These are phyloP conservation scores for Hypocryptadius cinnamomeus DNA, from an alignment of 2,113 vertebrate genomes.

Conservation along the genomic window DNA sequence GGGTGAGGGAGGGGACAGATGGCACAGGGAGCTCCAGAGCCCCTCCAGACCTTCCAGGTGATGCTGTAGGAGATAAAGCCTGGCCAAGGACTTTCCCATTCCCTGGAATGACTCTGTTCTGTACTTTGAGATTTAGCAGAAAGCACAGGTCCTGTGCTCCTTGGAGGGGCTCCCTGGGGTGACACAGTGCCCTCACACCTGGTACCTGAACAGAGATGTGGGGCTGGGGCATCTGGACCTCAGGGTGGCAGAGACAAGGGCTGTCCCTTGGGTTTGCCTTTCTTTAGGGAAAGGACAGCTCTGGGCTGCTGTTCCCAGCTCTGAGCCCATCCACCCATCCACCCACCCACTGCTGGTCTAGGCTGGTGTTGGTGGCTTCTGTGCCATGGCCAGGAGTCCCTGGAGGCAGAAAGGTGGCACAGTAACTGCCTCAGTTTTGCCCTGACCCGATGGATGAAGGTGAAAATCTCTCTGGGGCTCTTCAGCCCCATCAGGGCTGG, in stretches of 20 bases:
- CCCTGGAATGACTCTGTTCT: neutral
- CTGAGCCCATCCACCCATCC: neutral
- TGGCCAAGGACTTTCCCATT: neutral
- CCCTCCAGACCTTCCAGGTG: too few relatives aligned
- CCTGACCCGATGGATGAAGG: rapidly evolving
- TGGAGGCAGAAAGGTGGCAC: neutral
- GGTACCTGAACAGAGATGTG: rapidly evolving
- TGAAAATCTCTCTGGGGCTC: neutral
- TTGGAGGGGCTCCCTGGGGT: rapidly evolving
- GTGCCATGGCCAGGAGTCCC: neutral
- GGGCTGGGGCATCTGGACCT: neutral
- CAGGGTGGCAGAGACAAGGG: rapidly evolving
- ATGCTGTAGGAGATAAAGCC: neutral
- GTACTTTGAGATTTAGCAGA: neutral
- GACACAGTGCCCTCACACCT: rapidly evolving
- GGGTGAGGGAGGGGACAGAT: neutral
- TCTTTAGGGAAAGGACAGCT: neutral
- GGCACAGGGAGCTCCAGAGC: rapidly evolving
- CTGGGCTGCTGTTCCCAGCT: neutral
- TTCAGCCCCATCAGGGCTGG: neutral
- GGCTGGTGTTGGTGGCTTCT: neutral
- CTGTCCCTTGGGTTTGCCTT: neutral
- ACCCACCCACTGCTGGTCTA: neutral
- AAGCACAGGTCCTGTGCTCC: neutral
- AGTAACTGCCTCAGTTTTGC: neutral